phyloP scores from a whole-genome alignment of 1,140 invertebrate species.

The Sinella curviseta region DNA sequence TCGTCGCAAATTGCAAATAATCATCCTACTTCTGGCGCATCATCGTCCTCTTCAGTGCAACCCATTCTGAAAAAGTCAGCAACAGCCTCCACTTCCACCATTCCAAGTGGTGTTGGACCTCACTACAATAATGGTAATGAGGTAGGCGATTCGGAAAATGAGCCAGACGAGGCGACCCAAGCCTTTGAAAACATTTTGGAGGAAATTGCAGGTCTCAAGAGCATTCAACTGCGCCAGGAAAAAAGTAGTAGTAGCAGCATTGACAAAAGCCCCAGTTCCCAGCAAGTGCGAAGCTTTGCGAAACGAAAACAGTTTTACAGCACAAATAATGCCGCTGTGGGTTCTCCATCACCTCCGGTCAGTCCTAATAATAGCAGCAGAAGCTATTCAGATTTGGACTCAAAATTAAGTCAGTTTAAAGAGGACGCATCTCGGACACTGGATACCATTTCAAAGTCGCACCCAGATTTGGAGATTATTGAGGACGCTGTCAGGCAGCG shows the following conservation, averaged over 20 bases:
- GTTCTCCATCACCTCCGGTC: not conserved
- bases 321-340: not conserved
- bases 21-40: not conserved
- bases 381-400: constrained; percentile 35
- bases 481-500: constrained; percentile 35
- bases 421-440: constrained; percentile 38
- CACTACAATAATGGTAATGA: not conserved
- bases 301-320: constrained; percentile 45
- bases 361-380: not conserved
- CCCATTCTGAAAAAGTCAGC: not conserved
- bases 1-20: not conserved
- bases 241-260: constrained; percentile 15
- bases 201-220: constrained; percentile 48
- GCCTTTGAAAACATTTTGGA: constrained; percentile 48
- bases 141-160: constrained; percentile 5
- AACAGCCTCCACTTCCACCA: not conserved
- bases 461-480: constrained; percentile 48
- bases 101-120: not conserved
- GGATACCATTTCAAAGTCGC: constrained; percentile 46
- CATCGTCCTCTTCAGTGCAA: not conserved
- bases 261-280: constrained; percentile 8
- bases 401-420: constrained; percentile 45
- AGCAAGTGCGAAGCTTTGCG: constrained; percentile 39
- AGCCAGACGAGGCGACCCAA: constrained; percentile 22
- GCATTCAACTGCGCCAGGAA: constrained; percentile 39